These are phyloP conservation scores for Pteria penguin DNA, from an alignment of 2,888 invertebrate genomes.

Conservation along the genomic window DNA sequence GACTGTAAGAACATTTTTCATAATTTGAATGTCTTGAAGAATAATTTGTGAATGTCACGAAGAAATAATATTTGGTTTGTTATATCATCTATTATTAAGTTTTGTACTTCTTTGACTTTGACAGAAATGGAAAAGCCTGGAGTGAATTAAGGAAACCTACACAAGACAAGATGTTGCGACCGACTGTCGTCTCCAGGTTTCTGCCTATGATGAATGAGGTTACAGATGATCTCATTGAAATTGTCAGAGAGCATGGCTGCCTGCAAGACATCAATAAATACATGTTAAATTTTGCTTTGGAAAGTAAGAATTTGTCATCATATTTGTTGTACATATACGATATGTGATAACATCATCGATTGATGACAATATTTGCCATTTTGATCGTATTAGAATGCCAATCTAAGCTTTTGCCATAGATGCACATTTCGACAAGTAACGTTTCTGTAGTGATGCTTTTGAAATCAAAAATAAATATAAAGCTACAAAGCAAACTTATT, in stretches of 20 bases:
- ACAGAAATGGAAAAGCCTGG: slow-evolving; percentile 27
- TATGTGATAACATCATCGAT: too few relatives aligned
- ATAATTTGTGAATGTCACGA: too few relatives aligned
- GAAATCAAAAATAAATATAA: neutral
- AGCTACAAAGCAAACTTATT: too few relatives aligned
- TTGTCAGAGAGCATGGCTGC: neutral
- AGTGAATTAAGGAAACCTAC: slow-evolving; percentile 17
- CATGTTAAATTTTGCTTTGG: slow-evolving; percentile 8
- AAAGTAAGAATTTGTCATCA: too few relatives aligned
- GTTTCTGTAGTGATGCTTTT: neutral
- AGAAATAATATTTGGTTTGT: too few relatives aligned
- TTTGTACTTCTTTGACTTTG: neutral
- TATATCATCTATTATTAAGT: neutral
- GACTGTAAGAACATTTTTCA: slow-evolving; percentile 8
- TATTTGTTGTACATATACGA: too few relatives aligned
- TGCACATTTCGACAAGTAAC: neutral
- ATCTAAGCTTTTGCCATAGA: too few relatives aligned
- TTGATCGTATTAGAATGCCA: too few relatives aligned
- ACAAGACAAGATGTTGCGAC: slow-evolving; percentile 24
- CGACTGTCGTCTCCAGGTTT: slow-evolving; percentile 3
- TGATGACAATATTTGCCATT: too few relatives aligned
- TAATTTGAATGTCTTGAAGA: too few relatives aligned
- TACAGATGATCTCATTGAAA: slow-evolving; percentile 16
- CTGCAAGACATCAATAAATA: slow-evolving; percentile 11
- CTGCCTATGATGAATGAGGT: slow-evolving; percentile 16